A percentile compares a stretch with the other conserved stretches of the same genome.
Evolutionary conservation across 2,888 invertebrate genomes (phyloP).

Genomic region (Napeogenes inachia): DNA sequence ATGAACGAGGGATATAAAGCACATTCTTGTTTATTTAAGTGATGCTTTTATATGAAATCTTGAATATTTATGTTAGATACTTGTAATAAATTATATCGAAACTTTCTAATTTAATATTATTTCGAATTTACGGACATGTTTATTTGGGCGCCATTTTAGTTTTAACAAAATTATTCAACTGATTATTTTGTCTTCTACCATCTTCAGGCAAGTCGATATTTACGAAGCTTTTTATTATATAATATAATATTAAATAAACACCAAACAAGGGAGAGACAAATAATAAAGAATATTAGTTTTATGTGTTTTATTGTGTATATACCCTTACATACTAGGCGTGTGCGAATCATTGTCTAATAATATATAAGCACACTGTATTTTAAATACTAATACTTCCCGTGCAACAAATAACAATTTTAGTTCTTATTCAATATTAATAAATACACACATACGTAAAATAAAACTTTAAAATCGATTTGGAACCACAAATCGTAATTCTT

Average conservation of each 20-base stretch:
- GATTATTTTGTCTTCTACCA: no score
- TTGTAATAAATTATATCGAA: neutral
- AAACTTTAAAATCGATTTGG: neutral
- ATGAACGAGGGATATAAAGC: constrained; percentile 16
- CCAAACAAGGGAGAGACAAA: no score
- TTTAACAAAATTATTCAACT: no score
- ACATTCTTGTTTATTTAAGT: constrained; percentile 6
- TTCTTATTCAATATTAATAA: neutral
- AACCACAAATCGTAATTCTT: constrained; percentile 9
- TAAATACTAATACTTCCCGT: neutral
- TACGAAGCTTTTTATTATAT: no score
- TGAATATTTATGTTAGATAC: constrained; percentile 10
- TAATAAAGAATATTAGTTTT: neutral
- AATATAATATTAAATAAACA: no score
- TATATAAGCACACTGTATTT: constrained; percentile 12
- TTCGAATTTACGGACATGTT: no score
- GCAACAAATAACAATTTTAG: neutral
- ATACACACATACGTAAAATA: no score
- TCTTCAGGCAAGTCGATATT: no score
- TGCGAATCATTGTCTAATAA: constrained; percentile 15
- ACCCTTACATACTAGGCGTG: constrained; percentile 13
- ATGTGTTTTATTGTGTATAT: constrained; percentile 16
- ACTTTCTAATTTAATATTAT: no score
- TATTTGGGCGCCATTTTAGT: no score
- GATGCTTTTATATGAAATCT: constrained; percentile 7